phyloP scores from a whole-genome alignment of 2,797 vertebrate genomes.

The Chelon auratus region DNA sequence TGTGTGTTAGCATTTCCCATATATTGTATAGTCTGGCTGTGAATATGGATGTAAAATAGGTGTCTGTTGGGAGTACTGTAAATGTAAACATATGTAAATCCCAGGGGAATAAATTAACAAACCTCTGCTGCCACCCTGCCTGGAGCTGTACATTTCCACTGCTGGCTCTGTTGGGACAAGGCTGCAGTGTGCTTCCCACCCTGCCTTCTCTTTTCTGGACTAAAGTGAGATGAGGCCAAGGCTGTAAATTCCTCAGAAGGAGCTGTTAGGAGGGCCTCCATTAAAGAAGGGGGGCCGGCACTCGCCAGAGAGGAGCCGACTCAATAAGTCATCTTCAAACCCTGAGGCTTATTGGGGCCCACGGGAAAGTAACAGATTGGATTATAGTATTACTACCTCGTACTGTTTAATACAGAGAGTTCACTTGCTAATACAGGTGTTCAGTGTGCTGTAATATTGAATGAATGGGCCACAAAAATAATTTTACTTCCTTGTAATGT shows the following conservation, averaged over 20 bases:
- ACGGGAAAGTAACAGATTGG: conserved; percentile 42
- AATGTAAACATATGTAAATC: neutral
- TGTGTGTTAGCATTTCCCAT: neutral
- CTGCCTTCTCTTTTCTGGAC: conserved; percentile 57
- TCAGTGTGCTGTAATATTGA: neutral
- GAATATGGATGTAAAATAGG: neutral
- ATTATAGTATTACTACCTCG: conserved; percentile 16
- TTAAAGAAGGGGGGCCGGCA: conserved; percentile 64
- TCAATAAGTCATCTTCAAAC: conserved; percentile 73
- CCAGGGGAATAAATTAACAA: neutral
- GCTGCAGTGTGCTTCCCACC: conserved; percentile 69
- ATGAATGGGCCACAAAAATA: conserved; percentile 9
- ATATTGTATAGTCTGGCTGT: neutral
- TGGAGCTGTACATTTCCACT: conserved; percentile 76
- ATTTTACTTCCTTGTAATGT: conserved; percentile 15
- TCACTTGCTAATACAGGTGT: conserved; percentile 48
- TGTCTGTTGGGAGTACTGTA: neutral
- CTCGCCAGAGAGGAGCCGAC: conserved; percentile 79
- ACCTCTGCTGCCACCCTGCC: conserved; percentile 67
- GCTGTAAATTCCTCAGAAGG: conserved; percentile 85
- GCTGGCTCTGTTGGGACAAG: conserved; percentile 69
- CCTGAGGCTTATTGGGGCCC: conserved; percentile 58
- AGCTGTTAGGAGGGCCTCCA: conserved; percentile 78
- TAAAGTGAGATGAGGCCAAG: conserved; percentile 59
- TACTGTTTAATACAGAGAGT: conserved; percentile 8